Evolutionary conservation across 2,113 vertebrate species (phyloP).

Genomic region (Phaethon lepturus): DNA sequence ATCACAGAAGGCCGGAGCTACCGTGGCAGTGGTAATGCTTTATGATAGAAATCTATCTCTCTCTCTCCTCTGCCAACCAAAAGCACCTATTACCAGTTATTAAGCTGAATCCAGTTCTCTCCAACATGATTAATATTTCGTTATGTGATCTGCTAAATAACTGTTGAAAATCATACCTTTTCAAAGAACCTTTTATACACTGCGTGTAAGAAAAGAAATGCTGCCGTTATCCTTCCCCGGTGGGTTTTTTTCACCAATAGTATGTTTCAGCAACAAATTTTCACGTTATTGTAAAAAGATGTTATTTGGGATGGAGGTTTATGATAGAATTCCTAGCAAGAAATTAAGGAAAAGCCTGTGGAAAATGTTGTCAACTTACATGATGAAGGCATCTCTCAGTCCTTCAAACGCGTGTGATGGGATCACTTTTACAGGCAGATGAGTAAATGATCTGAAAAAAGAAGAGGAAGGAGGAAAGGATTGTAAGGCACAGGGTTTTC

Average conservation of each 20-base stretch:
- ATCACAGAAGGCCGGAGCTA: not conserved
- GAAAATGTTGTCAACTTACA: constrained; percentile 80
- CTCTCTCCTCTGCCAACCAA: constrained; percentile 33
- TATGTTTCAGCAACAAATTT: constrained; percentile 7
- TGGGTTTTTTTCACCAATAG: not conserved
- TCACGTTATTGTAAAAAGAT: not conserved
- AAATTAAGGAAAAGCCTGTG: not conserved
- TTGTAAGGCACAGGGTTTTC: not conserved
- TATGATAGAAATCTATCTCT: constrained; percentile 16
- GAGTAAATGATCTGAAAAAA: constrained; percentile 81
- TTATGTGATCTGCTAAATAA: constrained; percentile 50
- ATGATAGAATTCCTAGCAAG: not conserved
- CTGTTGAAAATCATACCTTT: constrained; percentile 50
- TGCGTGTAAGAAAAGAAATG: constrained; percentile 24
- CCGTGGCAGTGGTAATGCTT: not conserved
- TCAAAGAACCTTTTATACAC: constrained; percentile 1
- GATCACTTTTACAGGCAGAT: constrained; percentile 84
- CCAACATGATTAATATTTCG: constrained; percentile 28
- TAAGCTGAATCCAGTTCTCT: constrained; percentile 50
- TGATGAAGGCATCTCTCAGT: constrained; percentile 83
- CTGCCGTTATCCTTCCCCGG: not conserved
- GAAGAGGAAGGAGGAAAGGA: not conserved
- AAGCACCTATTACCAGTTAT: constrained; percentile 27
- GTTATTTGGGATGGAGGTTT: constrained; percentile 8
- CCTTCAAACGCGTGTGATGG: constrained; percentile 85